Evolutionary conservation across 2,888 invertebrate genomes (phyloP).

Genomic region (Melangyna quadrimaculata): DNA sequence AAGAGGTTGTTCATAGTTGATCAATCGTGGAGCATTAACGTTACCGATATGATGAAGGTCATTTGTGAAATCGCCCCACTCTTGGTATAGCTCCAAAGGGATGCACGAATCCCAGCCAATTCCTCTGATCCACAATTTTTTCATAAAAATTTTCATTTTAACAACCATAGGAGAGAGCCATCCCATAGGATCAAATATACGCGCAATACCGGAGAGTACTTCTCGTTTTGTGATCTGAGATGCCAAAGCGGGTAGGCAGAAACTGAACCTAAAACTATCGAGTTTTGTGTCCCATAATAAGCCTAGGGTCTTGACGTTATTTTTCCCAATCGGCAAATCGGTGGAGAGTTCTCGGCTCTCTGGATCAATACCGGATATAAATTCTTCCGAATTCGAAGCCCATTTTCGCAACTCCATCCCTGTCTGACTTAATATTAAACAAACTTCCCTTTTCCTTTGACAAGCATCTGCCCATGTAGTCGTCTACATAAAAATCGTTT

Average conservation of each 20-base stretch:
- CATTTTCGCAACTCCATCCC: too few species aligned
- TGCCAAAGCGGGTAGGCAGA: too few species aligned
- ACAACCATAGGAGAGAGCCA: constrained; percentile 8
- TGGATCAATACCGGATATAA: not conserved
- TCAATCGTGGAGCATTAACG: not conserved
- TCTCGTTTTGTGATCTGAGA: too few species aligned
- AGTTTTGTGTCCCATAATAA: not conserved
- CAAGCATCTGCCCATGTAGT: too few species aligned
- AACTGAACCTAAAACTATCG: not conserved
- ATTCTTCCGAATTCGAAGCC: not conserved
- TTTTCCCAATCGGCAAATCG: not conserved
- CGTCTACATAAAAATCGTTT: constrained; percentile 45
- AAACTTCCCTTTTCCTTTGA: too few species aligned
- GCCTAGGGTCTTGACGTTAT: too few species aligned
- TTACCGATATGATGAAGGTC: not conserved
- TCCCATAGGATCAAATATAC: too few species aligned
- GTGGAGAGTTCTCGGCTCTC: not conserved
- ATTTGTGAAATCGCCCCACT: not conserved
- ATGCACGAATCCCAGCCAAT: too few species aligned
- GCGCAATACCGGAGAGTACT: too few species aligned
- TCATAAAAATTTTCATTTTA: constrained; percentile 22
- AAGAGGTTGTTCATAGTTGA: too few species aligned
- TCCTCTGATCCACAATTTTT: constrained; percentile 19
- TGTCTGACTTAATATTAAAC: too few species aligned
- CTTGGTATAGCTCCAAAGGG: too few species aligned